phyloP scores from a whole-genome alignment of 2,113 vertebrate genomes.

The Heptranchias perlo region DNA sequence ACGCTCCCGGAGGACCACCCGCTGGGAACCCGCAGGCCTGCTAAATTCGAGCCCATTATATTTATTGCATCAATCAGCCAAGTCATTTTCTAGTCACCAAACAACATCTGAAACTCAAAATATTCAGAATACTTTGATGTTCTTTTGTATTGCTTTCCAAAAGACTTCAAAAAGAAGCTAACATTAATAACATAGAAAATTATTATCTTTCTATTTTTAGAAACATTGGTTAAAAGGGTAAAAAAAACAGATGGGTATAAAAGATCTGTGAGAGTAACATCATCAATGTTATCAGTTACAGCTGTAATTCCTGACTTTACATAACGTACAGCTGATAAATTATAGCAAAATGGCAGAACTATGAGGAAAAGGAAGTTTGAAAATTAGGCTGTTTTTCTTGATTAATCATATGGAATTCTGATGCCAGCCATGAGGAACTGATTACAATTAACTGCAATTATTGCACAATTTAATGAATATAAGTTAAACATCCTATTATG shows the following conservation, averaged over 20 bases:
- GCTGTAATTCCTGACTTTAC: neutral
- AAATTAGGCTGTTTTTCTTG: neutral
- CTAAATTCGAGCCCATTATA: too few species aligned
- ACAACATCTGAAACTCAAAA: neutral
- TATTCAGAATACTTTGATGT: neutral
- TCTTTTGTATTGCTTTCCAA: neutral
- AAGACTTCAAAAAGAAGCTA: neutral
- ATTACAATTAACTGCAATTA: constrained; percentile 34
- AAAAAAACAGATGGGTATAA: neutral
- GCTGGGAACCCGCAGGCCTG: too few species aligned
- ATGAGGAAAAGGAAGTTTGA: neutral
- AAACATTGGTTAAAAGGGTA: neutral
- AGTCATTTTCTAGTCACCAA: neutral
- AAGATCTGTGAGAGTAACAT: too few species aligned
- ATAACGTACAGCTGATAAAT: neutral
- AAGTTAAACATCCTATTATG: neutral
- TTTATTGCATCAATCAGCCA: neutral
- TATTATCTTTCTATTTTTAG: constrained; percentile 22
- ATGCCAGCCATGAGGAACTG: neutral
- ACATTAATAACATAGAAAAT: neutral
- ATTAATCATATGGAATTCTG: neutral
- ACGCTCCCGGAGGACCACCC: too few species aligned
- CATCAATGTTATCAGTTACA: neutral
- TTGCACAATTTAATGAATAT: neutral
- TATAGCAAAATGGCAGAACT: neutral